Percentiles rank a stretch among this genome's conserved stretches.
Evolutionary conservation across 1,140 invertebrate species (phyloP).

Genomic region (Bombus confusus): DNA sequence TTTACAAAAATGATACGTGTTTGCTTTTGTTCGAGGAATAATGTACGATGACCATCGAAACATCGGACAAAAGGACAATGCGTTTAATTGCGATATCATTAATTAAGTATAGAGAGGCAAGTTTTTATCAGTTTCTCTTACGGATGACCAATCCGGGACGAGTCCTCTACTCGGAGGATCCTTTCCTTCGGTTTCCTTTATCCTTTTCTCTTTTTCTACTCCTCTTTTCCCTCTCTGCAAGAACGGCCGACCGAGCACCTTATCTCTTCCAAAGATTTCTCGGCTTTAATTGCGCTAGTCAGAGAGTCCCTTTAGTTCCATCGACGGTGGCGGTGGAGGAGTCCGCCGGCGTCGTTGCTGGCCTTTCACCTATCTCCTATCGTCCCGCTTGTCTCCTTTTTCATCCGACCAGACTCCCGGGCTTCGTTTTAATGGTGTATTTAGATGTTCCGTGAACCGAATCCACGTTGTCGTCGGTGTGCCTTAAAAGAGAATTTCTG

Average conservation of each 20-base stretch:
- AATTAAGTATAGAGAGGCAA: slow-evolving; percentile 67
- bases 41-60: background rate
- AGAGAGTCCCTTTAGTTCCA: slow-evolving; percentile 49
- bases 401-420: slow-evolving; percentile 27
- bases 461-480: slow-evolving; percentile 3
- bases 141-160: slow-evolving; percentile 21
- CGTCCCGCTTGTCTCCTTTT: slow-evolving; percentile 33
- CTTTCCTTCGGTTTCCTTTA: slow-evolving; percentile 1
- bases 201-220: slow-evolving; percentile 39
- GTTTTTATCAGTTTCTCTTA: slow-evolving; percentile 70
- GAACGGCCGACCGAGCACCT: slow-evolving; percentile 28
- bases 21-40: background rate
- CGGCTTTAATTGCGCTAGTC: slow-evolving; percentile 75
- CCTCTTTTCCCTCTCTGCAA: background rate
- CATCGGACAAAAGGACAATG: background rate
- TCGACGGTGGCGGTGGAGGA: slow-evolving; percentile 31
- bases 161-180: slow-evolving; percentile 15
- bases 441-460: slow-evolving; percentile 22
- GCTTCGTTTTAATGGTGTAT: slow-evolving; percentile 41
- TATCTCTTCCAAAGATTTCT: slow-evolving; percentile 68
- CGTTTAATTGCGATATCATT: slow-evolving; percentile 75
- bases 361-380: slow-evolving; percentile 67
- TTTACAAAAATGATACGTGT: slow-evolving; percentile 4
- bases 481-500: slow-evolving; percentile 6
- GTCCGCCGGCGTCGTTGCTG: slow-evolving; percentile 35